These are phyloP conservation scores for Bubo bubo DNA, from an alignment of 2,113 vertebrate genomes.

Conservation along the genomic window DNA sequence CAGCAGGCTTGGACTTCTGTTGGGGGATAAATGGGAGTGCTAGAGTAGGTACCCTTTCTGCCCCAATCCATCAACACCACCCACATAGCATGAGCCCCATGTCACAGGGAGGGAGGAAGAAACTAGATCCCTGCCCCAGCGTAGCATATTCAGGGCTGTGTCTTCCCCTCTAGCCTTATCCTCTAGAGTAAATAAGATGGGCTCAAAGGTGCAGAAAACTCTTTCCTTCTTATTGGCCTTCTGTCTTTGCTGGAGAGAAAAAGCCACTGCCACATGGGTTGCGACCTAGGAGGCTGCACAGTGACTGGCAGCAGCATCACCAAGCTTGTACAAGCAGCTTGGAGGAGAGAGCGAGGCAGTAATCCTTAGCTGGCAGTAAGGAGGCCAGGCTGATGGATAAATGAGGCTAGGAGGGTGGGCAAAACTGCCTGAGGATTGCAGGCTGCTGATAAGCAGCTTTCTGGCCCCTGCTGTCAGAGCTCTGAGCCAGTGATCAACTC, in stretches of 20 bases:
- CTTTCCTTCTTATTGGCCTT: not conserved
- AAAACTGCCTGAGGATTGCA: not conserved
- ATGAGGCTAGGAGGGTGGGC: not conserved
- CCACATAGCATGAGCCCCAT: not conserved
- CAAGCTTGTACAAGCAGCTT: not conserved
- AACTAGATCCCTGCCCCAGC: not conserved
- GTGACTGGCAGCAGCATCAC: not conserved
- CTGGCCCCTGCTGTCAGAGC: not conserved
- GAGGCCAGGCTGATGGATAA: not conserved
- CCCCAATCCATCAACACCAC: not conserved
- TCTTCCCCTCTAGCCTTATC: not conserved
- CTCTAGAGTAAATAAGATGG: not conserved
- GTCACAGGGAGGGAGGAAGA: not conserved
- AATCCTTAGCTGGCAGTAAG: not conserved
- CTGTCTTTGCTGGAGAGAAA: not conserved
- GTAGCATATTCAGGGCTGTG: not conserved
- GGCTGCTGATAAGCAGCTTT: not conserved
- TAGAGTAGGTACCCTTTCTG: not conserved
- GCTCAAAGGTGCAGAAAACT: not conserved
- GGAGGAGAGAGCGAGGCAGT: not conserved
- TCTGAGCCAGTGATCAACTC: not conserved
- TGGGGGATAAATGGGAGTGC: not conserved
- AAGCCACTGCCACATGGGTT: rapidly evolving
- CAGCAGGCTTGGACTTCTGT: not conserved
- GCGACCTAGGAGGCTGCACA: not conserved